Conservation (phyloP, 92 coral and sea anemone genomes). For the Palythoa grandis region DNA sequence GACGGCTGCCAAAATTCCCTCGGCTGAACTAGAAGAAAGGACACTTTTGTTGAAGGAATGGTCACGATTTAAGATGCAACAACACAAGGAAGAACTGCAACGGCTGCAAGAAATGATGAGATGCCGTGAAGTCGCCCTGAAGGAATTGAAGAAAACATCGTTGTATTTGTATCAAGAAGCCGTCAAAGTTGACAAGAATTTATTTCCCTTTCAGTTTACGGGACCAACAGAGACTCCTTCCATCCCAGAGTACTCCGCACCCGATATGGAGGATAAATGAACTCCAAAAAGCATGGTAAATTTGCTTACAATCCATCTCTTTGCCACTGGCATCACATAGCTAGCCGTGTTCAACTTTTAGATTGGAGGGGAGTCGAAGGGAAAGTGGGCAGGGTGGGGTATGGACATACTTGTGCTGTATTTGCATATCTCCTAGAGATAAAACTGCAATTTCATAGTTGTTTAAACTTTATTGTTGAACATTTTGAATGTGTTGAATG, state of each 20-base stretch:
- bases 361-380: no score
- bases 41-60: slow-evolving; percentile 87
- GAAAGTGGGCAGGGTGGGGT: no score
- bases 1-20: slow-evolving; percentile 53
- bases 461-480: no score
- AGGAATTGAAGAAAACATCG: slow-evolving; percentile 88
- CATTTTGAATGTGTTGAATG: no score
- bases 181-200: slow-evolving; percentile 75
- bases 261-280: slow-evolving; percentile 81
- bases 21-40: slow-evolving; percentile 80
- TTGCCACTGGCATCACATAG: no score
- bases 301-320: neutral
- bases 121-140: slow-evolving; percentile 88
- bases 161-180: slow-evolving; percentile 84
- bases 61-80: slow-evolving; percentile 92
- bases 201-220: slow-evolving; percentile 84
- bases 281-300: neutral
- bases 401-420: no score
- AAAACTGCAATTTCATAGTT: no score
- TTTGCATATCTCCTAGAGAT: no score
- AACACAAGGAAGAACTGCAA: slow-evolving; percentile 90
- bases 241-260: slow-evolving; percentile 84
- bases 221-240: slow-evolving; percentile 99
- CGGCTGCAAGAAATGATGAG: slow-evolving; percentile 83
- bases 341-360: no score